phyloP scores from a whole-genome alignment of 2,888 invertebrate genomes.

The Ormyrus labotus region DNA sequence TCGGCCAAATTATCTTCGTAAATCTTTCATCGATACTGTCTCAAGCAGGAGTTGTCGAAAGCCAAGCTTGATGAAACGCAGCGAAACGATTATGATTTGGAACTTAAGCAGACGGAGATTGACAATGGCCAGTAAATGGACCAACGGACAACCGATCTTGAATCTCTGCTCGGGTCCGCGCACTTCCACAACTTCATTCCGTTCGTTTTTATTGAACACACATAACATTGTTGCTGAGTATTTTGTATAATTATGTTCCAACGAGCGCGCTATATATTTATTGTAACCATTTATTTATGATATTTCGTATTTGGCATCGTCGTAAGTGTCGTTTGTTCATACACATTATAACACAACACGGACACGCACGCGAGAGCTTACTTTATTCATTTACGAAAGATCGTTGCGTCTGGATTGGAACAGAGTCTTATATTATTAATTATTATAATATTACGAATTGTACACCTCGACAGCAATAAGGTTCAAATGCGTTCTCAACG shows the following conservation, averaged over 20 bases:
- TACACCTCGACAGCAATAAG: constrained; percentile 56
- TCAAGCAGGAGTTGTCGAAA: neutral
- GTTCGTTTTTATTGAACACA: constrained; percentile 46
- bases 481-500: constrained; percentile 52
- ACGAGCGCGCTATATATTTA: constrained; percentile 48
- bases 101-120: constrained; percentile 13
- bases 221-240: constrained; percentile 47
- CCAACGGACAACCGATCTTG: constrained; percentile 39
- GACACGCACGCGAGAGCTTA: neutral
- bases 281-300: constrained; percentile 56
- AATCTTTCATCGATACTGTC: constrained; percentile 26
- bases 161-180: constrained; percentile 55
- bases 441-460: constrained; percentile 36
- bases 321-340: constrained; percentile 47
- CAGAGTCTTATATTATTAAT: constrained; percentile 51
- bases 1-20: constrained; percentile 22
- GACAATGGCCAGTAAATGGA: constrained; percentile 48
- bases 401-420: constrained; percentile 47
- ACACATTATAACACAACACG: constrained; percentile 1
- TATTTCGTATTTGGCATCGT: constrained; percentile 55
- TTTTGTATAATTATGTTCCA: constrained; percentile 56
- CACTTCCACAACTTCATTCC: constrained; percentile 54
- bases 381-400: constrained; percentile 44
- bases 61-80: constrained; percentile 26
- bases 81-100: neutral